Conservation (phyloP, 2,888 invertebrate genomes). For the Crossocerus cetratus region DNA sequence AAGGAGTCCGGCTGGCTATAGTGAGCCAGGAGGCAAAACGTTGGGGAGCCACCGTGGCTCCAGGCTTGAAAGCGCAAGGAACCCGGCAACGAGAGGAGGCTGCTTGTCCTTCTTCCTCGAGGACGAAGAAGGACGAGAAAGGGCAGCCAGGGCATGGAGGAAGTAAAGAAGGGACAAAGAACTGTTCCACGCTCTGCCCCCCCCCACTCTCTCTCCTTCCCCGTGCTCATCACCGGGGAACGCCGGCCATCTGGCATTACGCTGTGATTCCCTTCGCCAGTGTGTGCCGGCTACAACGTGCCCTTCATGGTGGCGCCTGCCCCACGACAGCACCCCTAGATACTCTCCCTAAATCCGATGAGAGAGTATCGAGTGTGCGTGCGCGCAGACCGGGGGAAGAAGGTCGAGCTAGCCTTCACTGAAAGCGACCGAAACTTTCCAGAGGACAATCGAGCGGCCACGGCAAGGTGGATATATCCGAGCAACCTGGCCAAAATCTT, state of each 20-base stretch:
- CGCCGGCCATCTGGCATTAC: conserved; percentile 57
- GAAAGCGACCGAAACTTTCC: too few relatives aligned
- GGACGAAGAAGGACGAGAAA: not conserved
- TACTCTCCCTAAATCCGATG: too few relatives aligned
- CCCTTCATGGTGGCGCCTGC: conserved; percentile 53
- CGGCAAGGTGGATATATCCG: not conserved
- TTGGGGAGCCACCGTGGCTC: not conserved
- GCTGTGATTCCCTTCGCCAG: conserved; percentile 36
- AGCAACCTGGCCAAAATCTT: not conserved
- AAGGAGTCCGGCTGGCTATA: conserved; percentile 7
- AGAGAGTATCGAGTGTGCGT: too few relatives aligned
- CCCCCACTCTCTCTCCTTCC: not conserved
- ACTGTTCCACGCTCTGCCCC: conserved; percentile 32
- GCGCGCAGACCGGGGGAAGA: too few relatives aligned
- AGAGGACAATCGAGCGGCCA: too few relatives aligned
- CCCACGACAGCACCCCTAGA: conserved; percentile 28
- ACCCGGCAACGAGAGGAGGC: conserved; percentile 25
- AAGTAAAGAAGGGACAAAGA: conserved; percentile 35
- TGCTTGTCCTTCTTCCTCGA: not conserved
- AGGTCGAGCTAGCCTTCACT: too few relatives aligned
- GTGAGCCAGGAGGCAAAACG: conserved; percentile 29
- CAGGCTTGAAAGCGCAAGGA: not conserved
- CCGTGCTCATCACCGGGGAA: conserved; percentile 40
- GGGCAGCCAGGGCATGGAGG: conserved; percentile 6
- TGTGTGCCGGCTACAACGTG: conserved; percentile 13